phyloP scores from a whole-genome alignment of 2,113 vertebrate species.

The Bostrychus sinensis region DNA sequence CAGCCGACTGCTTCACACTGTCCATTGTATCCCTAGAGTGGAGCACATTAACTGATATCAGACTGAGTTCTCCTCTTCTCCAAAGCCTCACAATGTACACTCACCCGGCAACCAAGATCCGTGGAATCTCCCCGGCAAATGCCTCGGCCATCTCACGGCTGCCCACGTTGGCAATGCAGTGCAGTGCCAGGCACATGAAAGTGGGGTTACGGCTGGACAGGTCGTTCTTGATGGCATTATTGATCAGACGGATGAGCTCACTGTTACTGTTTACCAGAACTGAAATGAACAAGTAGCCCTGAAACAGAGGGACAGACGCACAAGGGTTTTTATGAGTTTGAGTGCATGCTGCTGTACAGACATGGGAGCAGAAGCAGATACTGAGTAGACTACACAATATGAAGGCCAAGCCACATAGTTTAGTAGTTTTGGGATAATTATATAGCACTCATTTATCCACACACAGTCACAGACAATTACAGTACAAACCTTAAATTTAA shows the following conservation, averaged over 20 bases:
- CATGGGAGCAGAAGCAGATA: too few species aligned
- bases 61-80: neutral
- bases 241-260: conserved; percentile 92
- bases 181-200: conserved; percentile 94
- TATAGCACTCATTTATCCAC: too few species aligned
- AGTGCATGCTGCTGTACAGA: too few species aligned
- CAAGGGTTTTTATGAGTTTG: too few species aligned
- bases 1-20: conserved; percentile 92
- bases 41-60: conserved; percentile 12
- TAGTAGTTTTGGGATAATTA: too few species aligned
- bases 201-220: conserved; percentile 94
- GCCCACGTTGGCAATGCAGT: conserved; percentile 94
- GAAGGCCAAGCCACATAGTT: too few species aligned
- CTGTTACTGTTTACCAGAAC: conserved; percentile 95
- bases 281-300: conserved; percentile 95
- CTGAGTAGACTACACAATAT: too few species aligned
- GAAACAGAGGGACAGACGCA: neutral
- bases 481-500: too few species aligned
- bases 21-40: conserved; percentile 90
- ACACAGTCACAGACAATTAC: too few species aligned
- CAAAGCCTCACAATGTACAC: conserved; percentile 26
- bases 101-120: conserved; percentile 92
- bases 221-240: conserved; percentile 95
- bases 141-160: conserved; percentile 95
- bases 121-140: conserved; percentile 90